Evolutionary conservation across 2,797 vertebrate genomes (phyloP), one percentile per base, ranked within the genome.

Genomic region (Novumbra hubbsi): DNA sequence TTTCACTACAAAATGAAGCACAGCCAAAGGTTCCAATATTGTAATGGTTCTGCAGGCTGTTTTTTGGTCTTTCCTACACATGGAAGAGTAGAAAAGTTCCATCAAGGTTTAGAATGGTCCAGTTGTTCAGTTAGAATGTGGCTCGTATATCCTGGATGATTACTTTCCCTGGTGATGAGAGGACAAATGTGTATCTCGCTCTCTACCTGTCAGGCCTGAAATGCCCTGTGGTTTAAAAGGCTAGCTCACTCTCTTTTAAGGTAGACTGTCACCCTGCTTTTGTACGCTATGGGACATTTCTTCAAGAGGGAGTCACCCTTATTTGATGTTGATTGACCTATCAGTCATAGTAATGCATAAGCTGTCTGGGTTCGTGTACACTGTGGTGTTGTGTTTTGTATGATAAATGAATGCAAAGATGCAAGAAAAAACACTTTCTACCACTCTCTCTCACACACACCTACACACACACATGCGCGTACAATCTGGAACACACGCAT

Each of bases 1-100:
- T 81, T 87, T 85, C 75, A 78, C 76, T 41, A 80, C 78, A 78
- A 85, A 84, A 75, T 49, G 65, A 75, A 60, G 75, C 32, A 73
- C 55, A 79, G 76, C 75, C 64, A 73, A 64, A 79, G 65, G 74
- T 83, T 79, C 68, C 75, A 85, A 80, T 77, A 80, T 80, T 70
- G 70, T 73, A 38, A 81, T 82, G 72, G 15, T 75, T 60, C 64
- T 71, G 45, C 66, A 32, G 65, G 66, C 30, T 69, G 57, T 68
- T 68, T 69, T 57, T 69, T 52, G 74, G 55, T 76, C 27, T 70
- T 60, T 41, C 50, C 55, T 12, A 28, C 28, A 63, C 70, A 73
- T 30, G 64, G 62, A 69, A 45, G 48, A 41, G 24, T 55, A 32
- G 28, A 69, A 21, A 32, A 17, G 52, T 68, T 62, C 55, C 38